These are phyloP conservation scores for Oxyscelio sp. DNA, from an alignment of 2,888 invertebrate species.

Conservation along the genomic window DNA sequence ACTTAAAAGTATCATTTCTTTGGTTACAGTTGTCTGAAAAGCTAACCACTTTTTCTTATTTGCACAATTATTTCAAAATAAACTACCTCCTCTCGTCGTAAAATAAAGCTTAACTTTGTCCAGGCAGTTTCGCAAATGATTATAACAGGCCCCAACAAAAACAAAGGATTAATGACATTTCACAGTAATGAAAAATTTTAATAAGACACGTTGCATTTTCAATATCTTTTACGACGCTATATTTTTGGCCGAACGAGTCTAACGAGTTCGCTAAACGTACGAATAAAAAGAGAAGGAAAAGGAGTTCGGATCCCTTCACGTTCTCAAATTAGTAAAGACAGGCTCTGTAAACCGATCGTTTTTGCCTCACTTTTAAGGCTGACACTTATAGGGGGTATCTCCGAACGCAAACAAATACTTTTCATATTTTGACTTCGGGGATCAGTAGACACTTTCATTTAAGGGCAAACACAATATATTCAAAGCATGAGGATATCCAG, in stretches of 20 bases:
- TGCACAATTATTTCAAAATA: neutral
- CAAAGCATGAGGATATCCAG: too few species aligned
- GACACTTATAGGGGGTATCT: conserved; percentile 68
- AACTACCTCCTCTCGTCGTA: neutral
- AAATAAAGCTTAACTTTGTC: neutral
- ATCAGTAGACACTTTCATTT: too few species aligned
- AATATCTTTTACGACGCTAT: conserved; percentile 46
- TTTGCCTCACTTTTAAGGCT: conserved; percentile 66
- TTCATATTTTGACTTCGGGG: too few species aligned
- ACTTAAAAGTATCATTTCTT: too few species aligned
- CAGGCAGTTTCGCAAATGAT: neutral
- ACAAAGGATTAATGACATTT: conserved; percentile 25
- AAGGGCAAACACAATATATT: too few species aligned
- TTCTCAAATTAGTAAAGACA: conserved; percentile 68
- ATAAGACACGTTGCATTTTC: conserved; percentile 24
- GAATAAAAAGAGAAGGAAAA: conserved; percentile 55
- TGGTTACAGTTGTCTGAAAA: too few species aligned
- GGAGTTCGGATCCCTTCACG: conserved; percentile 52
- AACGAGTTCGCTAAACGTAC: conserved; percentile 38
- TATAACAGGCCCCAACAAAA: conserved; percentile 4
- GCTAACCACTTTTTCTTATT: too few species aligned
- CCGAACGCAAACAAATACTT: too few species aligned
- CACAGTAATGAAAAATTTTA: conserved; percentile 28
- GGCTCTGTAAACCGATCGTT: conserved; percentile 76
- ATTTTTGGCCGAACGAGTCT: conserved; percentile 56